Percentiles rank a stretch among this genome's conserved stretches.
Evolutionary conservation across 2,888 invertebrate species (phyloP).

Genomic region (Parnassius orleans): DNA sequence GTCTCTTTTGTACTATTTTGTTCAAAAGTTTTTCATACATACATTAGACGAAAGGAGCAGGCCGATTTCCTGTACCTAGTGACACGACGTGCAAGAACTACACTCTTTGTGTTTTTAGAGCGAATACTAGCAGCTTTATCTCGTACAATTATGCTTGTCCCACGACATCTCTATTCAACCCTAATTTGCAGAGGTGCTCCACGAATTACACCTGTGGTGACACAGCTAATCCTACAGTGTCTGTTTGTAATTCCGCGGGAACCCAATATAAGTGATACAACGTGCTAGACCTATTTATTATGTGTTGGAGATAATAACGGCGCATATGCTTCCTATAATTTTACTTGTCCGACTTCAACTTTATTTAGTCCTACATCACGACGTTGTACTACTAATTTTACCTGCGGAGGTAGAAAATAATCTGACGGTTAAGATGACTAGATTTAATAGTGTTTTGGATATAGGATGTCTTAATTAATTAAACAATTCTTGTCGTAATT

Average conservation of each 20-base stretch:
- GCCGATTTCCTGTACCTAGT: slow-evolving; percentile 43
- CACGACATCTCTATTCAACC: slow-evolving; percentile 41
- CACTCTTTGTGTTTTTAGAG: slow-evolving; percentile 40
- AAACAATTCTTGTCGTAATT: too few species aligned
- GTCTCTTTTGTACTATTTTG: too few species aligned
- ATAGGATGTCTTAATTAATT: too few species aligned
- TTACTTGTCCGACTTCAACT: slow-evolving; percentile 44
- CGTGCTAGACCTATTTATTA: slow-evolving; percentile 44
- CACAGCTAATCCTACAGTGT: slow-evolving; percentile 37
- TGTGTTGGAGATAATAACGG: slow-evolving; percentile 41
- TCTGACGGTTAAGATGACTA: too few species aligned
- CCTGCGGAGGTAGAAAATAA: slow-evolving; percentile 27
- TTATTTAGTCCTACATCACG: slow-evolving; percentile 44
- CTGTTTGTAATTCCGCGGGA: slow-evolving; percentile 35
- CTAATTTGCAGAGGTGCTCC: slow-evolving; percentile 37
- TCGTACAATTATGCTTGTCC: slow-evolving; percentile 39
- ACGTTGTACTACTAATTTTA: slow-evolving; percentile 45
- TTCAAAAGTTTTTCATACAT: too few species aligned
- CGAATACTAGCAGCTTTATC: slow-evolving; percentile 30
- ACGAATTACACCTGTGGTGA: slow-evolving; percentile 49
- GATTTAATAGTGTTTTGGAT: too few species aligned
- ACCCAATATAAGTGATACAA: slow-evolving; percentile 44
- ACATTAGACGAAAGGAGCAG: slow-evolving; percentile 34
- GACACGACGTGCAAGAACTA: slow-evolving; percentile 50
- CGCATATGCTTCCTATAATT: slow-evolving; percentile 36